Evolutionary conservation across 2,888 invertebrate genomes (phyloP).

Genomic region (Apamea crenata): DNA sequence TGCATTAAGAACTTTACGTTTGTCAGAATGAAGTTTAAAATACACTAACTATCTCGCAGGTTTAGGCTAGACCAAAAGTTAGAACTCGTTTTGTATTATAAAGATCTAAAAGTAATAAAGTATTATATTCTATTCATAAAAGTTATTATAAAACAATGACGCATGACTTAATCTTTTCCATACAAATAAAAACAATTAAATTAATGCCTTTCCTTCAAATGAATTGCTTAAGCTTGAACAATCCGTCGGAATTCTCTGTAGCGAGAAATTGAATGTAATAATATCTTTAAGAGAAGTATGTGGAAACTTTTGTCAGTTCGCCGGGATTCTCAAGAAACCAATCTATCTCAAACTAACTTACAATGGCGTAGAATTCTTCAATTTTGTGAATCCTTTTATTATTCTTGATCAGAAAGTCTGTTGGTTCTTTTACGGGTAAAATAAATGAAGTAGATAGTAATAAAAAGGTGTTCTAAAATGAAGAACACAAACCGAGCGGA

Average conservation of each 20-base stretch:
- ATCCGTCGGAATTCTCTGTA: constrained; percentile 1
- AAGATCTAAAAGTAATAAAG: not conserved
- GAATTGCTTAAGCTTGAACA: not conserved
- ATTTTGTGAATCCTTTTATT: constrained; percentile 28
- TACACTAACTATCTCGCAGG: not conserved
- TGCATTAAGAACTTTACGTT: not conserved
- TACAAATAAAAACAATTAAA: not conserved
- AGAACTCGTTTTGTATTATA: not conserved
- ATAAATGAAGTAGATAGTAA: not conserved
- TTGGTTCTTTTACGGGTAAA: not conserved
- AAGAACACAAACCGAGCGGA: not conserved
- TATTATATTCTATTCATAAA: not conserved
- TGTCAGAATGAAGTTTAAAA: not conserved
- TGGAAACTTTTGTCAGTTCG: constrained; percentile 43
- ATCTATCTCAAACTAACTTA: constrained; percentile 54
- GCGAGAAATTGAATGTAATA: constrained; percentile 46
- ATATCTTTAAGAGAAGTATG: constrained; percentile 38
- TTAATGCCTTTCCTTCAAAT: not conserved
- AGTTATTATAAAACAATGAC: not conserved
- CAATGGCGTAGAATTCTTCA: constrained; percentile 33
- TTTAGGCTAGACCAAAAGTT: not conserved
- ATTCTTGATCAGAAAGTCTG: constrained; percentile 22
- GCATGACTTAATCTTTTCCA: not conserved
- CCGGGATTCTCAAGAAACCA: constrained; percentile 43
- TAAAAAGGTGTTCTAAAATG: not conserved